phyloP scores from a whole-genome alignment of 2,797 vertebrate species.

The Lemur catta region DNA sequence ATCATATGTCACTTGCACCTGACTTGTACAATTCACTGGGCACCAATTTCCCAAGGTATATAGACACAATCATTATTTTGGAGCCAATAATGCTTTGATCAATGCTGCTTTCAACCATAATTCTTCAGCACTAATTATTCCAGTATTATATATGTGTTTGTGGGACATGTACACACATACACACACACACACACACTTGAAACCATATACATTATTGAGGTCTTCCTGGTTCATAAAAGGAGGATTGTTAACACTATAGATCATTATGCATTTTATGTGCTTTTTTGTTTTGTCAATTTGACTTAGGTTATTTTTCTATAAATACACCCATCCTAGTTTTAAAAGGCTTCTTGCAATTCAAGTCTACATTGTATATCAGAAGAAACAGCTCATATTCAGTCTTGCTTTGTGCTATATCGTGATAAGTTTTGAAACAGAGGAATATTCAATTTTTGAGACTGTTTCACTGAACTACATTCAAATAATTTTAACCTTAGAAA shows the following conservation, averaged over 20 bases:
- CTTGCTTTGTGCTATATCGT: conserved; percentile 64
- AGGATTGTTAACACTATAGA: conserved; percentile 64
- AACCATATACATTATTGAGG: conserved; percentile 61
- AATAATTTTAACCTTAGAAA: conserved; percentile 23
- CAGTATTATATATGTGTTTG: neutral
- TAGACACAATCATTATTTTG: neutral
- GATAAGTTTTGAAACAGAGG: conserved; percentile 50
- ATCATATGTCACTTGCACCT: neutral
- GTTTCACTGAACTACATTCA: neutral
- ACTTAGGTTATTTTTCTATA: conserved; percentile 70
- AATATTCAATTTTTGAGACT: conserved; percentile 67
- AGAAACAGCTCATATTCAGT: conserved; percentile 73
- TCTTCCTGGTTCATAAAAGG: conserved; percentile 66
- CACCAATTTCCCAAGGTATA: neutral
- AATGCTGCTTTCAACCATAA: conserved; percentile 43
- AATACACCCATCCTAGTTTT: conserved; percentile 75
- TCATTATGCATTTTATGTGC: conserved; percentile 51
- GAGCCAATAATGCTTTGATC: conserved; percentile 54
- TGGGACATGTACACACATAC: neutral
- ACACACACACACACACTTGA: conserved; percentile 49
- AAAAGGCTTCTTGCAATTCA: conserved; percentile 79
- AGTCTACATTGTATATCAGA: conserved; percentile 65
- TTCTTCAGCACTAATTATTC: conserved; percentile 68
- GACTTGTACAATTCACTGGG: neutral
- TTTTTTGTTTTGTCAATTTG: conserved; percentile 76